These are phyloP conservation scores for Euphydryas editha DNA, from an alignment of 2,888 invertebrate genomes.

Conservation along the genomic window DNA sequence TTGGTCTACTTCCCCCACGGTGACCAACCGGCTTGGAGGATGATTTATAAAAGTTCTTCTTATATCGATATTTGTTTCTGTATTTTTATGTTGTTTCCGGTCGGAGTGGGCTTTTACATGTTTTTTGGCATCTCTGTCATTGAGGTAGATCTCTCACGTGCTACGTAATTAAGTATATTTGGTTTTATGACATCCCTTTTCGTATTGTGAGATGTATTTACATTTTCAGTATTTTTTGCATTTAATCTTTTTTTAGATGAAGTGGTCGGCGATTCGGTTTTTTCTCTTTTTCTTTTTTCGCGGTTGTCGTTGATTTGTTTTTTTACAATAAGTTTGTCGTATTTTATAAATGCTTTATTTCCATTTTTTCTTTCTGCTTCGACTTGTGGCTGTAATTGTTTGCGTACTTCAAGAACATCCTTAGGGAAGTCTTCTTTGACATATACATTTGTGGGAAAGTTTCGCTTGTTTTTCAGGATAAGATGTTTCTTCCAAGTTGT, in stretches of 20 bases:
- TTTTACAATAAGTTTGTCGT: constrained; percentile 14
- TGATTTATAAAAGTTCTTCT: too few species aligned
- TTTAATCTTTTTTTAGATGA: background rate
- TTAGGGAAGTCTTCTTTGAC: constrained; percentile 35
- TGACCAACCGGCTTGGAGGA: constrained; percentile 31
- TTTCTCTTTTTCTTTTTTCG: constrained; percentile 15
- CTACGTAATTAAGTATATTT: background rate
- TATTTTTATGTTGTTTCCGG: background rate
- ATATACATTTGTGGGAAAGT: constrained; percentile 27
- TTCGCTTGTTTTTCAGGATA: constrained; percentile 32
- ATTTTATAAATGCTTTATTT: constrained; percentile 23
- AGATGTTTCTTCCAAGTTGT: constrained; percentile 31
- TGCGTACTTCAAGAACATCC: constrained; percentile 36
- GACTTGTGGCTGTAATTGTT: constrained; percentile 28
- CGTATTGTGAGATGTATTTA: background rate
- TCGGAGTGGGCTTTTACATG: background rate
- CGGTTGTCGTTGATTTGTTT: background rate
- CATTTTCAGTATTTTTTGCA: background rate
- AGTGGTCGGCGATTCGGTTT: background rate
- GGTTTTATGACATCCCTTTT: background rate
- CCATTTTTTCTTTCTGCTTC: constrained; percentile 25
- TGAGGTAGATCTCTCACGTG: background rate
- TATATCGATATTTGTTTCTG: background rate
- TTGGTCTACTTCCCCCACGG: constrained; percentile 26
- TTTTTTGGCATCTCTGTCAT: background rate